Percentiles rank a stretch among this genome's conserved stretches.
Conservation (phyloP, 2,888 invertebrate genomes). For the Lapara coniferarum region DNA sequence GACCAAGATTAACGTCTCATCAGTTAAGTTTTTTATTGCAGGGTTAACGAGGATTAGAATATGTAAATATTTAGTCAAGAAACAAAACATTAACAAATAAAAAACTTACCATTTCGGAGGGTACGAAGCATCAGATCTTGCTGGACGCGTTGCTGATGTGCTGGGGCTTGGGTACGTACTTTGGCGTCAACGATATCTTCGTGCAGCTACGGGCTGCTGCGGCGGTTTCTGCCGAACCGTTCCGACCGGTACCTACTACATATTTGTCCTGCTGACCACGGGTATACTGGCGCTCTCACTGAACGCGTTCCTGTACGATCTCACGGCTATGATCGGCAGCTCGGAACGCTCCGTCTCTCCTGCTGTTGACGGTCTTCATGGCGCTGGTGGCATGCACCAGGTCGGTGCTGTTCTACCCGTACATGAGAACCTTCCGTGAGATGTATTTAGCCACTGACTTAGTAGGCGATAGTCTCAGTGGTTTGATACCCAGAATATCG, state of each 20-base stretch:
- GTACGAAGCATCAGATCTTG: constrained; percentile 70
- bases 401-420: constrained; percentile 93
- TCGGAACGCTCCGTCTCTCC: constrained; percentile 81
- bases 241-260: constrained; percentile 81
- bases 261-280: constrained; percentile 80
- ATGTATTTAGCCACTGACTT: constrained; percentile 91
- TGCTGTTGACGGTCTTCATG: constrained; percentile 86
- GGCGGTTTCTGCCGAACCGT: constrained; percentile 70
- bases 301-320: constrained; percentile 84
- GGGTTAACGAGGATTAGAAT: too few species aligned
- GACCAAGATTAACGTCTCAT: too few species aligned
- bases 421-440: constrained; percentile 89
- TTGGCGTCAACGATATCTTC: constrained; percentile 94
- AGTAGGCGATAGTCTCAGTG: constrained; percentile 92
- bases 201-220: constrained; percentile 88
- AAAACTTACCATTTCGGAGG: constrained; percentile 52
- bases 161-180: constrained; percentile 94
- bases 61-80: too few species aligned
- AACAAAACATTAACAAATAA: too few species aligned
- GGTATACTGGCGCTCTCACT: constrained; percentile 83
- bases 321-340: constrained; percentile 80
- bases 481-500: constrained; percentile 91
- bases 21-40: too few species aligned
- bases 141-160: constrained; percentile 89
- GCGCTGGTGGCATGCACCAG: constrained; percentile 92